Evolutionary conservation across 2,888 invertebrate species (phyloP), one percentile per base, ranked within the genome.

Genomic region (Trisateles emortualis): DNA sequence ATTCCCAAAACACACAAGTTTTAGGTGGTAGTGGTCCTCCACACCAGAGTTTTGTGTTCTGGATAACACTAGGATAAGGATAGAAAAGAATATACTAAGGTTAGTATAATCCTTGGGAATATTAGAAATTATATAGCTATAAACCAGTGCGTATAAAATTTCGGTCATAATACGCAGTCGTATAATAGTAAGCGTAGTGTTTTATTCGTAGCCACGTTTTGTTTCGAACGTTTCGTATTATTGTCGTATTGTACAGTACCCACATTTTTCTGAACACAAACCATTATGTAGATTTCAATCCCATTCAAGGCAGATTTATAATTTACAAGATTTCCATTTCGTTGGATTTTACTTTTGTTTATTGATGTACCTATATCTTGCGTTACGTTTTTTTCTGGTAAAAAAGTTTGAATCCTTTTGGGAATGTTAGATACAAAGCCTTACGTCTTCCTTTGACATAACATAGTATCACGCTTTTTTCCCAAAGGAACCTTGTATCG

Each of bases 231-330:
- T 69, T 64, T 71, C 61, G 53, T 71, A 44, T 55, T 59, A 60
- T 64, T 69, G 64, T 72, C 64, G 38, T 64, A 59, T 57, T 55
- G 58, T 65, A 65, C 55, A 59, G 60, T 64, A 56, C 58, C 61
- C 63, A 56, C 59, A 68, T 71, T 68, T 64, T 58, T 59, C 54
- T 48, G 59, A 58, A 59, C 50, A 62, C 59, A 62, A 69, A 64
- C 68, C 65, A 66, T 73, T 68, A 71, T 59, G 64, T 69, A 67
- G 64, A 72, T 74, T 76, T 73, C 72, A 72, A 74, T 76, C 70
- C 62, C 62, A 70, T 72, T 73, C 63, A 59, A 54, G 55, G 60
- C 59, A 61, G 62, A 71, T 78, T 76, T 70, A 72, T 73, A 75
- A 76, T 72, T 76, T 75, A 74, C 54, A 64, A 72, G 63, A 70